phyloP scores from a whole-genome alignment of 2,113 vertebrate genomes.

The Prolemur simus region DNA sequence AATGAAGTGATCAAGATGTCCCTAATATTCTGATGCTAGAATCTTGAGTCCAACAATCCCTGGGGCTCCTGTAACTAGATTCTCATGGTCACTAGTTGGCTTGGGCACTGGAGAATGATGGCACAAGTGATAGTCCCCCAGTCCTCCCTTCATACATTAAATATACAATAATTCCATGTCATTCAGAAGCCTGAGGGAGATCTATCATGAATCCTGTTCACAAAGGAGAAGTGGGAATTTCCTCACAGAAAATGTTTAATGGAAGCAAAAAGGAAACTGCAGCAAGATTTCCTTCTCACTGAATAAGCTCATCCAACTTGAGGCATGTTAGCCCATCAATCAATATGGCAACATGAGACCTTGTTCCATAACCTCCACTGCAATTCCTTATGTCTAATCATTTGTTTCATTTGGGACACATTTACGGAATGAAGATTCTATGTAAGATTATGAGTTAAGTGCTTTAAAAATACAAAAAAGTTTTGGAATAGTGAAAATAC shows the following conservation, averaged over 20 bases:
- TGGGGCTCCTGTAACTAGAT: background rate
- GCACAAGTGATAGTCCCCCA: background rate
- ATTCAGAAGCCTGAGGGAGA: background rate
- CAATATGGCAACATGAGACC: background rate
- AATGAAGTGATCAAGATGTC: conserved; percentile 3
- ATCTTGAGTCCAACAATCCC: background rate
- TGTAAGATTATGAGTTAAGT: conserved; percentile 6
- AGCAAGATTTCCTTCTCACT: conserved; percentile 40
- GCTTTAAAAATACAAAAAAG: conserved; percentile 43
- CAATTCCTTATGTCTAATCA: background rate
- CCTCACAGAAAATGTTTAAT: conserved; percentile 13
- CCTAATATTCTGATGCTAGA: conserved; percentile 20
- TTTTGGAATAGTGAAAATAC: conserved; percentile 8
- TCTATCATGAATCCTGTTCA: background rate
- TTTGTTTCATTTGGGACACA: background rate
- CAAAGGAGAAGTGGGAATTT: conserved; percentile 21
- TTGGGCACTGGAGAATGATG: background rate
- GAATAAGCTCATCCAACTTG: background rate
- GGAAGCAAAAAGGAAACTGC: background rate
- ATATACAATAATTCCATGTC: background rate
- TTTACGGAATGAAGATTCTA: conserved; percentile 16
- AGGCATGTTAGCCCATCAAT: background rate
- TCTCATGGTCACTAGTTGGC: background rate
- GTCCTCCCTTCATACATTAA: background rate
- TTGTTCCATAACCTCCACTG: background rate